Evolutionary conservation across 1,140 invertebrate species (phyloP), one percentile per base, ranked within the genome.

Genomic region (Drosophila kurseongensis): DNA sequence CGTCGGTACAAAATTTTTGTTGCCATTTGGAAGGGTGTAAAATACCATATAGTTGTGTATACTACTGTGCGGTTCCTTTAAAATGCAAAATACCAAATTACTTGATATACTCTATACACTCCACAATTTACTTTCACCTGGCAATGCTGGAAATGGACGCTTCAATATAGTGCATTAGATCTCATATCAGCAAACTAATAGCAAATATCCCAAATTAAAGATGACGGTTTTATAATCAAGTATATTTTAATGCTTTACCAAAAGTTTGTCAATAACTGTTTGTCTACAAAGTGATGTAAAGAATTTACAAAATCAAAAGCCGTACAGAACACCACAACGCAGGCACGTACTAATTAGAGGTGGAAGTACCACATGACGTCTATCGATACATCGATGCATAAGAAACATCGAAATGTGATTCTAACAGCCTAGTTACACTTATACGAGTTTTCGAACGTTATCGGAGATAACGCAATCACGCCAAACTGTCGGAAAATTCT

Each of bases 111-210:
- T 52, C 47, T 29, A 52, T 27, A 45, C 41, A 44, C 60, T 47
- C 41, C 36, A 75, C 67, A 75, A 71, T 38, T 75, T 71, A 55
- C 14, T 62, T 75, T 56, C 42, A 40, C 13, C 78, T 82, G 80
- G 80, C 80, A 82, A 82, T 82, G 80, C 80, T 40, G 60, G 18
- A n/a, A 66, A 71, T 71, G 41, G 78, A 81, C 80, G 80, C 80
- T 63, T 54, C 42, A 58, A 29, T 12, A 16, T 44, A 13, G 44
- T 12, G 44, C 18, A 45, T 5, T 16, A 29, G 6, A n/a, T 48
- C 18, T n/a, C 6, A 48, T n/a, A 48, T 8, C 23, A 23, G 23
- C 23, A 48, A 48, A n/a, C 13, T 29, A 12, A 23, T 0, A 8
- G 29, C 29, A 45, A 5, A n/a, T 8, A 9, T 27, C 6, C 1